These are phyloP conservation scores for Garra rufa DNA, from an alignment of 2,113 vertebrate genomes.

Conservation along the genomic window DNA sequence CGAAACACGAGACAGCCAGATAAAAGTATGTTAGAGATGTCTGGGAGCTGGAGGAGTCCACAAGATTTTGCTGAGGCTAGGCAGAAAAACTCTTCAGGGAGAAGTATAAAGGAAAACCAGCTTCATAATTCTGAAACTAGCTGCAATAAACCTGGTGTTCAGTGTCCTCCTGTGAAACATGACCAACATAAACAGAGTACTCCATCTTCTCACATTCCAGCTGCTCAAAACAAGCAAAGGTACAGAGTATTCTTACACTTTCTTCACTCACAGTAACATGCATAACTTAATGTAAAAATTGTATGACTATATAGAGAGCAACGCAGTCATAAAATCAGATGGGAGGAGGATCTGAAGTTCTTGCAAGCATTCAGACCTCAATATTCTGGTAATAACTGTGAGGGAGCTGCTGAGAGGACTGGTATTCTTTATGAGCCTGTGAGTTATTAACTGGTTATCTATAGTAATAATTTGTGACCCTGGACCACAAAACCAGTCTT, in stretches of 20 bases:
- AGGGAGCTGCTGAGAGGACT: constrained; percentile 72
- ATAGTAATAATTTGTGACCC: too few species aligned
- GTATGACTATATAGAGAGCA: constrained; percentile 59
- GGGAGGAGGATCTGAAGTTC: constrained; percentile 61
- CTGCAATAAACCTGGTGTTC: neutral
- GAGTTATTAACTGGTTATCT: constrained; percentile 48
- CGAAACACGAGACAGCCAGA: constrained; percentile 64
- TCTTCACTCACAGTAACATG: neutral
- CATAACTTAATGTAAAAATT: neutral
- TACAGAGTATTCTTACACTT: neutral
- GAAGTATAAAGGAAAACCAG: neutral
- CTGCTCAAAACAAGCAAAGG: constrained; percentile 32
- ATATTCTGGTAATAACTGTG: constrained; percentile 65
- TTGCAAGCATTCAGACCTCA: constrained; percentile 68
- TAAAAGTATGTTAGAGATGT: constrained; percentile 31
- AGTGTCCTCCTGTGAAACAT: neutral
- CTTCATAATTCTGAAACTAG: neutral
- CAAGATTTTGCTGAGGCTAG: constrained; percentile 19
- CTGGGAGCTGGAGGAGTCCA: constrained; percentile 30
- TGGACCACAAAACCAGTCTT: too few species aligned
- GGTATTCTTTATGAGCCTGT: constrained; percentile 73
- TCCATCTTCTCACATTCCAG: neutral
- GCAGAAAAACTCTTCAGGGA: neutral
- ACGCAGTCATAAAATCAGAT: constrained; percentile 58
- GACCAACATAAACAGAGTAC: neutral